Evolutionary conservation across 2,113 vertebrate genomes (phyloP), one percentile per base, ranked within the genome.

Genomic region (Pseudonaja textilis): DNA sequence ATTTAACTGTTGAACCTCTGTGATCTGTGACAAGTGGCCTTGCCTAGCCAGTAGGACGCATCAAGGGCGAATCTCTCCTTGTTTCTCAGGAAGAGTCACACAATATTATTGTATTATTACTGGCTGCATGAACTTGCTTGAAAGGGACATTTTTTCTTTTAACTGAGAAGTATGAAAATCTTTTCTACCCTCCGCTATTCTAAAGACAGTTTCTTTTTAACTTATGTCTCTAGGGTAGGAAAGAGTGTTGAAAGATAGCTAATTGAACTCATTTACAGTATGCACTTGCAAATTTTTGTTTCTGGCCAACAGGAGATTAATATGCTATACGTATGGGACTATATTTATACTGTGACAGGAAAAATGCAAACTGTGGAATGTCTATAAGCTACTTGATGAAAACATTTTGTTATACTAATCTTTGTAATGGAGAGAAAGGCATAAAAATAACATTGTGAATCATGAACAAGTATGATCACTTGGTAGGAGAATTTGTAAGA

Each of bases 191-290:
- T 54, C 45, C 1, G 10, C 54, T 61, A 52, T 52, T 92, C 34
- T 88, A 74, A 88, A 88, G 54, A 92, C 25, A 16, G 57, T 74
- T 92, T 88, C n/a, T 23, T 88, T 86, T 81, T 57, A n/a, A 56
- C 54, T 74, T 86, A 88, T 25, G 23, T 74, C n/a, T 88, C 57
- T 61, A 88, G 25, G 91, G n/a, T 20, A 88, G 50, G n/a, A 45
- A 50, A 69, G n/a, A 69, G 86, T 61, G 29, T 61, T 47, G 85
- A 26, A 14, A 39, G 57, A 88, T 87, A 59, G 4, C 45, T 87
- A 47, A 52, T 92, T 64, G 91, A 88, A 52, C 59, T 55, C 59
- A 92, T 88, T 74, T 88, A n/a, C 29, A 69, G 64, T 69, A 39
- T 88, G 69, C 42, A 34, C 57, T 39, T 52, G 85, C 86, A 22